phyloP scores from a whole-genome alignment of 2,888 invertebrate genomes.

The Ochlodes sylvanus region DNA sequence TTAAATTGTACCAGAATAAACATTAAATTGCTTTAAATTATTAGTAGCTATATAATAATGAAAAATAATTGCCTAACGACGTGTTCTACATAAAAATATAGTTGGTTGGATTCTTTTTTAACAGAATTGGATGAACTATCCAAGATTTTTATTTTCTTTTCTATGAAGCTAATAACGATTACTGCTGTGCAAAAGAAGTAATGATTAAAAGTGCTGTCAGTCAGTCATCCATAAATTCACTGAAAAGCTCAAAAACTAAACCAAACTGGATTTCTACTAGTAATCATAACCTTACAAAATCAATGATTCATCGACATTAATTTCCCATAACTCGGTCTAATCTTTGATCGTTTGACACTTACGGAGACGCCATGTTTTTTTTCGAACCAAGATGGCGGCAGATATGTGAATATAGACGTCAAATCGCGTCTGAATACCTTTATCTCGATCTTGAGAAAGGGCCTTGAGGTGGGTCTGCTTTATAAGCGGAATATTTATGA shows the following conservation, averaged over 20 bases:
- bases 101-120: no score
- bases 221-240: no score
- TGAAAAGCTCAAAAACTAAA: no score
- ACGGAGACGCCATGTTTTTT: constrained; percentile 51
- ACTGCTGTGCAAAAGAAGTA: no score
- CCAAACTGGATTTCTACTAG: no score
- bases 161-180: no score
- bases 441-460: constrained; percentile 60
- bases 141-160: no score
- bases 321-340: constrained; percentile 45
- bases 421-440: constrained; percentile 57
- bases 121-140: no score
- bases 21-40: no score
- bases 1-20: not conserved
- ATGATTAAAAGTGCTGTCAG: no score
- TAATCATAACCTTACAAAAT: constrained; percentile 14
- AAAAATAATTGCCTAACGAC: not conserved
- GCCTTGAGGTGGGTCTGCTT: constrained; percentile 46
- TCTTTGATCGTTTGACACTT: constrained; percentile 59
- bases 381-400: constrained; percentile 63
- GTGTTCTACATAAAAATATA: no score
- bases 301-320: constrained; percentile 46
- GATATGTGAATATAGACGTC: constrained; percentile 74
- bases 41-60: no score
- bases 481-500: constrained; percentile 32